Evolutionary conservation across 2,888 invertebrate species (phyloP), one percentile per base, ranked within the genome.

Genomic region (Ptychoptera albimana): DNA sequence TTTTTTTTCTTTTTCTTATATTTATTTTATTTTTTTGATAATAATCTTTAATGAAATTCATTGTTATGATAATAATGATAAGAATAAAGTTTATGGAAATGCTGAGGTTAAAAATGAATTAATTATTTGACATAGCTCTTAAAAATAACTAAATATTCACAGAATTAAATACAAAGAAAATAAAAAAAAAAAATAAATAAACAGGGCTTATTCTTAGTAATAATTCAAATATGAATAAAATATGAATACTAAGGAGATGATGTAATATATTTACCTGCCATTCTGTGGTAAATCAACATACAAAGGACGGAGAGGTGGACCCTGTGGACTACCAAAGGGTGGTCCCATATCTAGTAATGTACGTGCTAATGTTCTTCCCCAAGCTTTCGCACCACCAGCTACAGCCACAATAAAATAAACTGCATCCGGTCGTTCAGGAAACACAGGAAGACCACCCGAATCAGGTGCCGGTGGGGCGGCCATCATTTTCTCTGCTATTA

Each of bases 341-440:
- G 53, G 53, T 10, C 56, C 56, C 53, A 56, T 54, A 46, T 56
- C 56, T 35, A 54, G 47, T 10, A 56, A 44, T 12, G 54, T 52
- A 7, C 54, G 42, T 16, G 55, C 55, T 12, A 56, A 46, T 11
- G 50, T 51, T 39, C 54, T 51, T 36, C 54, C 52, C 56, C 56
- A 56, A 37, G 49, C 47, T 49, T 55, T 55, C 15, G 52, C 54
- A 31, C 56, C 56, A 14, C 56, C 56, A 44, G 50, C 50, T n/a
- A 56, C 53, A 44, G 56, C 56, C 15, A 56, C 54, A 39, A 55
- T 52, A 48, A 56, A 56, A 46, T 56, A 56, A 29, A 55, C 55
- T 12, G 55, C 53, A 51, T 55, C 55, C 7, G 49, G 41, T 40
- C 54, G 49, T 37, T 54, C 53, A 8, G 55, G 55, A 46, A 54